Percentiles rank a stretch among this genome's conserved stretches.
Conservation (phyloP, 2,797 vertebrate species). For the Tadarida brasiliensis region DNA sequence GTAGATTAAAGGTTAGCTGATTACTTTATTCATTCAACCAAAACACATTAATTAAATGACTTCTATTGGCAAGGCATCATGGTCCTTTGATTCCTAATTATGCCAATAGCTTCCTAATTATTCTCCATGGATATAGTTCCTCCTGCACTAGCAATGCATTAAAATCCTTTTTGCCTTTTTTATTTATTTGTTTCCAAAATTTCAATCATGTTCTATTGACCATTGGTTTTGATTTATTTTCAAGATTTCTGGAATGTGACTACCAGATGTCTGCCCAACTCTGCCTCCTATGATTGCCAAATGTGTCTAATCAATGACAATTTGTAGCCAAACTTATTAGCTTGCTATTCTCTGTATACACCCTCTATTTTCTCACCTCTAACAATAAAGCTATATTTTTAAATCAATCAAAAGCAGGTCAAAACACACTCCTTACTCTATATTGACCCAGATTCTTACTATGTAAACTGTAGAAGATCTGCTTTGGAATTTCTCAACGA, state of each 20-base stretch:
- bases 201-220: neutral
- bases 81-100: neutral
- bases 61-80: neutral
- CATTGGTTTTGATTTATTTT: neutral
- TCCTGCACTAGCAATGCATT: neutral
- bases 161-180: neutral
- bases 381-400: neutral
- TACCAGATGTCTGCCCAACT: neutral
- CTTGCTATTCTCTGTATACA: neutral
- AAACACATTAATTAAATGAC: conserved; percentile 1
- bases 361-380: neutral
- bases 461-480: neutral
- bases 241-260: neutral
- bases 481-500: neutral
- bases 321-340: neutral
- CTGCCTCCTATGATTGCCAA: neutral
- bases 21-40: conserved; percentile 8
- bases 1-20: neutral
- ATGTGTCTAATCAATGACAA: neutral
- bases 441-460: neutral
- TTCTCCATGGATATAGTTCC: neutral
- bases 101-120: neutral
- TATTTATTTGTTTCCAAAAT: neutral
- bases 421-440: neutral
- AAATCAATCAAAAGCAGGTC: neutral